A percentile compares a stretch with the other conserved stretches of the same genome.
Conservation (phyloP, 1,140 invertebrate species). For the Dinothrombium tinctorium region DNA sequence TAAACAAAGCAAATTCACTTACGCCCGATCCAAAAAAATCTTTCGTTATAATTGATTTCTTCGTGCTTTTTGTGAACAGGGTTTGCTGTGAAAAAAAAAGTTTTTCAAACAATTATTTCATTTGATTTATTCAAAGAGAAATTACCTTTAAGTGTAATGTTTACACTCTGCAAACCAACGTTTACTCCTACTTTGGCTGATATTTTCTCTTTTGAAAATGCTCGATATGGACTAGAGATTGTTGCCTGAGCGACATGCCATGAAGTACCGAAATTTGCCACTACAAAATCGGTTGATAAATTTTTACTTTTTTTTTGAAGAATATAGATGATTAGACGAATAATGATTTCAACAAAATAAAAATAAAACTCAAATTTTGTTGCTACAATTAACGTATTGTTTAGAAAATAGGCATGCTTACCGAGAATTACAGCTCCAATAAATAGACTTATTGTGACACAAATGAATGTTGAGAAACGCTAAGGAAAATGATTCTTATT, state of each 20-base stretch:
- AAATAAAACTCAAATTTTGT: too few relatives aligned
- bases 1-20: conserved; percentile 29
- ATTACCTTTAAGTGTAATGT: conserved; percentile 75
- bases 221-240: conserved; percentile 65
- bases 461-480: conserved; percentile 55
- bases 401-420: conserved; percentile 34
- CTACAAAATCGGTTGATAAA: conserved; percentile 43
- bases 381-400: too few relatives aligned
- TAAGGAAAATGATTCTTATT: not conserved
- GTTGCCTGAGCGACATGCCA: conserved; percentile 74
- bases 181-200: conserved; percentile 64
- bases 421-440: conserved; percentile 71
- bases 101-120: not conserved
- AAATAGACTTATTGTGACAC: conserved; percentile 68
- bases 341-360: too few relatives aligned
- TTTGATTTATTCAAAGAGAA: conserved; percentile 18
- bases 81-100: conserved; percentile 28
- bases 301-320: too few relatives aligned
- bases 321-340: too few relatives aligned
- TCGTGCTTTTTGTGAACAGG: conserved; percentile 33
- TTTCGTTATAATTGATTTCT: conserved; percentile 87
- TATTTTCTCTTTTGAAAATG: conserved; percentile 68
- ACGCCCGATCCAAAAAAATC: conserved; percentile 65
- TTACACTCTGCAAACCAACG: conserved; percentile 79
- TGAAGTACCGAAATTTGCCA: conserved; percentile 62